Percentiles rank a stretch among this genome's conserved stretches.
These are phyloP conservation scores for Oscheius sp. DNA, from an alignment of 2,888 invertebrate species.

Conservation along the genomic window DNA sequence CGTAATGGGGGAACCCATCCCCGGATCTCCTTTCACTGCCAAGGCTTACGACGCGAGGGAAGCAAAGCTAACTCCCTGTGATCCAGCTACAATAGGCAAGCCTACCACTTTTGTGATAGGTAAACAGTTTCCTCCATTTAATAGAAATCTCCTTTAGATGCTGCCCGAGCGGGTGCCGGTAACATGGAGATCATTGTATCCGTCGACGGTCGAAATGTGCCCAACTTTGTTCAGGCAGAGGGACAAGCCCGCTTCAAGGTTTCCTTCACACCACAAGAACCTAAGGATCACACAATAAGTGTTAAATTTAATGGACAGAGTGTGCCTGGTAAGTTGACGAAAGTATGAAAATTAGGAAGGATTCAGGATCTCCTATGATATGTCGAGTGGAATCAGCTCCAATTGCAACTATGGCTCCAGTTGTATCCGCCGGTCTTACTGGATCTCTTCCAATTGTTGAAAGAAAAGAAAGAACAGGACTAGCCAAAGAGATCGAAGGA, in stretches of 20 bases:
- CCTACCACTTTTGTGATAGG: constrained; percentile 93
- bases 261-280: constrained; percentile 94
- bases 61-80: constrained; percentile 93
- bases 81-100: constrained; percentile 84
- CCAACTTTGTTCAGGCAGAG: constrained; percentile 90
- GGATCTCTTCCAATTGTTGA: constrained; percentile 25
- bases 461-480: constrained; percentile 43
- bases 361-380: constrained; percentile 41
- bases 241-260: constrained; percentile 91
- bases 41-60: constrained; percentile 85
- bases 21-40: constrained; percentile 74
- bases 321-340: constrained; percentile 63
- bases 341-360: no score
- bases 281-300: constrained; percentile 89
- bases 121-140: neutral
- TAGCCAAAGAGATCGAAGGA: constrained; percentile 48
- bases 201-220: constrained; percentile 93
- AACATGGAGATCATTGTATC: constrained; percentile 97
- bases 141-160: constrained; percentile 73
- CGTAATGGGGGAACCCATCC: constrained; percentile 61
- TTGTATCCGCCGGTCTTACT: constrained; percentile 31
- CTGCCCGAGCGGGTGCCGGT: constrained; percentile 84
- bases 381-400: constrained; percentile 40
- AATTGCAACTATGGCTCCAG: constrained; percentile 37
- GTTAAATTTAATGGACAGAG: constrained; percentile 82